Evolutionary conservation across 1,140 invertebrate species (phyloP).

Genomic region (Pinna nobilis): DNA sequence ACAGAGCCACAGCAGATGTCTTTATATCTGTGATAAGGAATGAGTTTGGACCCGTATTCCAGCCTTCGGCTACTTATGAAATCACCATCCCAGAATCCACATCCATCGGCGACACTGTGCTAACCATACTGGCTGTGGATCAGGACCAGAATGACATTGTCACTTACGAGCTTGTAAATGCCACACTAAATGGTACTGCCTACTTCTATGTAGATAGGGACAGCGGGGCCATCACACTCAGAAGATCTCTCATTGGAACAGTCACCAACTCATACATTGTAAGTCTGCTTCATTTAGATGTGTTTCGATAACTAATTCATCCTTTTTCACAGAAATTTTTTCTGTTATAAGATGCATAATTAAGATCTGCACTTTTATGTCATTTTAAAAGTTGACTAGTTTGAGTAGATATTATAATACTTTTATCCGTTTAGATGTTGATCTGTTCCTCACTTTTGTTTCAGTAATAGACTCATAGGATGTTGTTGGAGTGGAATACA

Average conservation of each 20-base stretch:
- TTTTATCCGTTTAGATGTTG: too few species aligned
- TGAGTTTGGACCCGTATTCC: conserved; percentile 82
- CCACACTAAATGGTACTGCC: conserved; percentile 10
- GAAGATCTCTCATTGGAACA: conserved; percentile 25
- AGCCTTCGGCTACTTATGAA: conserved; percentile 1
- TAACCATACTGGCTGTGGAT: conserved; percentile 60
- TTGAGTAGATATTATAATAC: too few species aligned
- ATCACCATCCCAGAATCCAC: conserved; percentile 46
- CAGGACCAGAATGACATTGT: conserved; percentile 43
- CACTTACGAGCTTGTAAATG: conserved; percentile 16
- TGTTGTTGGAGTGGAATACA: too few species aligned
- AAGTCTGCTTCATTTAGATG: conserved; percentile 5
- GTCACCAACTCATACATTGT: conserved; percentile 42
- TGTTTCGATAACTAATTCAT: neutral
- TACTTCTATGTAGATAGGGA: conserved; percentile 46
- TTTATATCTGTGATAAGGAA: conserved; percentile 67
- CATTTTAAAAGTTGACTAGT: too few species aligned
- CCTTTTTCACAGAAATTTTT: too few species aligned
- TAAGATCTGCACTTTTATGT: too few species aligned
- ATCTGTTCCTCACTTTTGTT: too few species aligned
- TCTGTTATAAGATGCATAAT: too few species aligned
- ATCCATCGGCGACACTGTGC: conserved; percentile 45
- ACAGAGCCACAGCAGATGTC: conserved; percentile 51
- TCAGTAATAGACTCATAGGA: too few species aligned
- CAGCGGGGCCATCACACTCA: conserved; percentile 34